Base-by-base conservation (phyloP, 2,888 invertebrate genomes). In the Pogonocherus hispidulus region DNA sequence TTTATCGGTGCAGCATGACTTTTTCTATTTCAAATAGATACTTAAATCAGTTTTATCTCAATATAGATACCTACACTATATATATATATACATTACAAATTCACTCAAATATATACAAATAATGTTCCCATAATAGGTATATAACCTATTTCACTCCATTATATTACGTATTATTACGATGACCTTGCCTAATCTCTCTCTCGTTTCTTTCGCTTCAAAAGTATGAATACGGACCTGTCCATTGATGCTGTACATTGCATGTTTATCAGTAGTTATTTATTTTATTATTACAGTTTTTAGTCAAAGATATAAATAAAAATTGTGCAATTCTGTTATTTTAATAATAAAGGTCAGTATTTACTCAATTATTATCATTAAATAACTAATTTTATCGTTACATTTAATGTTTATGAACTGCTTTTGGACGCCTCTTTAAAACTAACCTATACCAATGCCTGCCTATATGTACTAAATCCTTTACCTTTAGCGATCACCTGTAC, bases 151-250 rank as follows among this genome's bases (percentile, higher is more conserved):
- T 27, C 8, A 5, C 3, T 27, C 3, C 27, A 27, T 27, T 27
- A 5, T 27, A 27, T 27, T 27, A 27, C 8, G 8, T 27, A 18
- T 52, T 20, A 32, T 51, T 51, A 51, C 9, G 52, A 6, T 52
- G 52, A 52, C 52, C 52, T 52, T 52, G 32, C 14, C 20, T 4
- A 18, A 16, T 52, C 27, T 52, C 51, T 52, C 41, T 27, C 41
- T 5, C 16, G 3, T 14, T n/a, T 41, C 14, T n/a, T 9, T 14
- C 18, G 52, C 16, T 32, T 27, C 19, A 32, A 35, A 52, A 32
- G 3, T 32, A 18, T 52, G 32, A 32, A 52, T 52, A 52, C 52
- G 27, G 52, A 32, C 52, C 52, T 52, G 52, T 18, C 11, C 20
- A 27, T 27, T 52, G 22, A 51, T 52, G 32, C 18, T 27, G 16